A percentile compares a stretch with the other conserved stretches of the same genome.
Conservation (phyloP, 2,888 invertebrate genomes). For the Agrilus cyanescens region DNA sequence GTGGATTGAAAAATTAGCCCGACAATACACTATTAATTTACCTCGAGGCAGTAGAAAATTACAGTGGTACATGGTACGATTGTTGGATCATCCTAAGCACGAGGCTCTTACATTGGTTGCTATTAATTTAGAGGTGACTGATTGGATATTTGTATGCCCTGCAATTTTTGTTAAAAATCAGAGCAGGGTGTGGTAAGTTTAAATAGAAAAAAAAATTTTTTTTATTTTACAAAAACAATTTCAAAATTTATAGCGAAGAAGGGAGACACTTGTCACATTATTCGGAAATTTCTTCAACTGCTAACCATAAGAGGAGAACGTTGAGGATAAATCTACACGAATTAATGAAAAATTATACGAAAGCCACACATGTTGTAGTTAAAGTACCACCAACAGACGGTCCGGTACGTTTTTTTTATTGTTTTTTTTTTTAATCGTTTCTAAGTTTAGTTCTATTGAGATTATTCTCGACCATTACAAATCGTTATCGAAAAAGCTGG, state of each 20-base stretch:
- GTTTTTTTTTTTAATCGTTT: no score
- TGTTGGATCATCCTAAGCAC: slow-evolving; percentile 42
- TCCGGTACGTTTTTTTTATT: slow-evolving; percentile 36
- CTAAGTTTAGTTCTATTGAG: no score
- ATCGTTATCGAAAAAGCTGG: no score
- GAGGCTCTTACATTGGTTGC: slow-evolving; percentile 54
- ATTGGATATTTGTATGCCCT: slow-evolving; percentile 71
- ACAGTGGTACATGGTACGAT: slow-evolving; percentile 47
- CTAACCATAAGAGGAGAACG: slow-evolving; percentile 36
- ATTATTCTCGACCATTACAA: no score
- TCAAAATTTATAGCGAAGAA: slow-evolving; percentile 33
- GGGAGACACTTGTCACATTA: slow-evolving; percentile 47
- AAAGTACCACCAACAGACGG: slow-evolving; percentile 51
- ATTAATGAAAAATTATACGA: slow-evolving; percentile 39
- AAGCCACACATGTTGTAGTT: slow-evolving; percentile 60
- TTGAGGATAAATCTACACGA: slow-evolving; percentile 48
- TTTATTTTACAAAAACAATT: not conserved
- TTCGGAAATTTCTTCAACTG: slow-evolving; percentile 43
- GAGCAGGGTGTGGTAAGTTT: slow-evolving; percentile 50
- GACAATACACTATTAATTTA: slow-evolving; percentile 34
- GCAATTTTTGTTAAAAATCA: slow-evolving; percentile 42
- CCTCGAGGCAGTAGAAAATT: slow-evolving; percentile 24
- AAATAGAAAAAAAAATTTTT: not conserved
- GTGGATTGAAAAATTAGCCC: slow-evolving; percentile 40
- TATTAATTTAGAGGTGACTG: slow-evolving; percentile 51